Evolutionary conservation across 1,140 invertebrate species (phyloP).

Genomic region (Temnothorax nylanderi): DNA sequence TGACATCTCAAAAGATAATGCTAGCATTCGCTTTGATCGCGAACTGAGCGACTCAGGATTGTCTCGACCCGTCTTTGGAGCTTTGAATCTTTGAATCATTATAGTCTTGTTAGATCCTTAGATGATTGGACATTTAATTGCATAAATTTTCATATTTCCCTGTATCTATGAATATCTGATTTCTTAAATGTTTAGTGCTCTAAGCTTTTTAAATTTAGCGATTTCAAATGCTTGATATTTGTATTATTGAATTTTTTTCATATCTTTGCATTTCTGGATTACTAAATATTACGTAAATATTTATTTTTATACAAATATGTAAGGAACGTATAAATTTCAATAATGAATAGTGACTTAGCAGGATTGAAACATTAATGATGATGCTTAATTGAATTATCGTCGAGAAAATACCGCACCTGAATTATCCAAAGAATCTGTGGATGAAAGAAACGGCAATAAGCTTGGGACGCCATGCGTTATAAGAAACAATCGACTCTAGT

Average conservation of each 20-base stretch:
- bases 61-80: conserved; percentile 16
- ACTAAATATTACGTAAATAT: neutral
- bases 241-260: neutral
- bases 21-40: conserved; percentile 56
- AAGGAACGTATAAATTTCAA: neutral
- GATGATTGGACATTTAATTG: neutral
- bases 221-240: neutral
- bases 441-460: conserved; percentile 12
- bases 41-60: conserved; percentile 3
- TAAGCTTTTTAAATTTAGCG: too few species aligned
- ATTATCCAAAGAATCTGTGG: neutral
- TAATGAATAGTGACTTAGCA: neutral
- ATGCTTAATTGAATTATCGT: neutral
- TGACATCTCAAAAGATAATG: conserved; percentile 38
- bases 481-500: conserved; percentile 37
- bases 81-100: conserved; percentile 21
- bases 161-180: neutral
- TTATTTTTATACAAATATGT: neutral
- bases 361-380: neutral
- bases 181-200: neutral
- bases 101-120: neutral
- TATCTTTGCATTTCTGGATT: neutral
- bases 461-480: neutral
- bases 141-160: neutral
- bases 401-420: neutral